Percentiles rank a stretch among this genome's conserved stretches.
phyloP scores from a whole-genome alignment of 1,140 invertebrate genomes.

The Manduca sexta region DNA sequence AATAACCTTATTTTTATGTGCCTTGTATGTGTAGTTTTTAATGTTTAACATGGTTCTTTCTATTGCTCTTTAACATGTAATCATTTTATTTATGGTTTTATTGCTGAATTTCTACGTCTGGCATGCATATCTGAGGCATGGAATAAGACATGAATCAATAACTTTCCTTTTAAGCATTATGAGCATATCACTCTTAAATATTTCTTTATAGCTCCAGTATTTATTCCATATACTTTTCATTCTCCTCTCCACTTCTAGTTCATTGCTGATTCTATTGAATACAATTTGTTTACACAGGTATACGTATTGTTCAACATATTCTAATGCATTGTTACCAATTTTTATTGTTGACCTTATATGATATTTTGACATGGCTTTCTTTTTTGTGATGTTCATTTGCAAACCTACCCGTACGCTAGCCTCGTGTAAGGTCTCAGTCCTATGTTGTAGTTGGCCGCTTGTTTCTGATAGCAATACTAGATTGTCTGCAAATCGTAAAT shows the following conservation, averaged over 20 bases:
- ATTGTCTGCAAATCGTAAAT: slow-evolving; percentile 15
- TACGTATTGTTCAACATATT: slow-evolving; percentile 15
- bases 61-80: no score
- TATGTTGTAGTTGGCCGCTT: neutral
- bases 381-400: slow-evolving; percentile 15
- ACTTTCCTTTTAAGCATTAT: slow-evolving; percentile 15
- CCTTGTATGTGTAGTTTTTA: no score
- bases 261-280: slow-evolving; percentile 11
- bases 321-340: slow-evolving; percentile 7
- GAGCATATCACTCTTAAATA: slow-evolving; percentile 22
- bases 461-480: slow-evolving; percentile 8
- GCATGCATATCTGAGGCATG: slow-evolving; percentile 13
- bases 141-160: slow-evolving; percentile 9
- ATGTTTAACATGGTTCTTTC: no score
- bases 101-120: slow-evolving; percentile 12
- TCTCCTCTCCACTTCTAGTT: slow-evolving; percentile 18
- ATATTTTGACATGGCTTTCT: slow-evolving; percentile 15
- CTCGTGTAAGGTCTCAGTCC: slow-evolving; percentile 3
- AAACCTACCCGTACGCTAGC: slow-evolving; percentile 8
- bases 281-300: slow-evolving; percentile 21
- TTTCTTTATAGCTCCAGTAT: slow-evolving; percentile 18
- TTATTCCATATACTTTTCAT: slow-evolving; percentile 22
- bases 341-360: slow-evolving; percentile 5
- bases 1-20: no score
- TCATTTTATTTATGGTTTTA: slow-evolving; percentile 2